A percentile compares a stretch with the other conserved stretches of the same genome.
Conservation (phyloP, 2,888 invertebrate genomes). For the Scrobipalpa costella region DNA sequence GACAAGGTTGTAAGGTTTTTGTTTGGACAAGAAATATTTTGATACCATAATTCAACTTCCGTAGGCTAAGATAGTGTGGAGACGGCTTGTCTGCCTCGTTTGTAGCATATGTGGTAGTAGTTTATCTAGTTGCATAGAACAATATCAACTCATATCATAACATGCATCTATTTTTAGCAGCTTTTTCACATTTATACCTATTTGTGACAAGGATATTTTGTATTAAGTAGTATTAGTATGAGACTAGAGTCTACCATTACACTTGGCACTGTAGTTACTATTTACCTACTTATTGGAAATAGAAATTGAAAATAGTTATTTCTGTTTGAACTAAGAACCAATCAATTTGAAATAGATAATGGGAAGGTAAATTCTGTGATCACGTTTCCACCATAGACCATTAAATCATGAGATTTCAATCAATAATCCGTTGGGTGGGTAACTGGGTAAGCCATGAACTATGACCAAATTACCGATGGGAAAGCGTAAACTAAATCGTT, state of each 20-base stretch:
- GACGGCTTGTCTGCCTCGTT: conserved; percentile 54
- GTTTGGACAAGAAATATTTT: conserved; percentile 64
- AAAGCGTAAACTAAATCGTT: conserved; percentile 26
- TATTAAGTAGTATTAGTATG: too few species aligned
- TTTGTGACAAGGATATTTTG: too few species aligned
- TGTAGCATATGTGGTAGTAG: background rate
- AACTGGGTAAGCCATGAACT: conserved; percentile 32
- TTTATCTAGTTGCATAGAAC: background rate
- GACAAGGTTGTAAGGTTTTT: conserved; percentile 51
- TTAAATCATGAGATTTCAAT: conserved; percentile 5
- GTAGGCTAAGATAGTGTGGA: conserved; percentile 57
- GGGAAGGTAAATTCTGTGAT: conserved; percentile 10
- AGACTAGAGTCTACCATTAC: too few species aligned
- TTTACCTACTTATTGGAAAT: too few species aligned
- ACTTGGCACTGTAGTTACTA: too few species aligned
- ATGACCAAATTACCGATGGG: conserved; percentile 31
- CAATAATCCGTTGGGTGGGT: conserved; percentile 1
- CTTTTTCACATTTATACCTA: too few species aligned
- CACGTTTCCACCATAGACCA: conserved; percentile 3
- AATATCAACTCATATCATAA: background rate
- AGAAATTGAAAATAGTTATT: too few species aligned
- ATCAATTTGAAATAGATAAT: background rate
- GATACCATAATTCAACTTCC: conserved; percentile 71
- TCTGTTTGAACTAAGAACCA: background rate
- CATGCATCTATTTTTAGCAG: too few species aligned